Base-by-base conservation (phyloP, 2,797 vertebrate genomes). In the Anabas testudineus region DNA sequence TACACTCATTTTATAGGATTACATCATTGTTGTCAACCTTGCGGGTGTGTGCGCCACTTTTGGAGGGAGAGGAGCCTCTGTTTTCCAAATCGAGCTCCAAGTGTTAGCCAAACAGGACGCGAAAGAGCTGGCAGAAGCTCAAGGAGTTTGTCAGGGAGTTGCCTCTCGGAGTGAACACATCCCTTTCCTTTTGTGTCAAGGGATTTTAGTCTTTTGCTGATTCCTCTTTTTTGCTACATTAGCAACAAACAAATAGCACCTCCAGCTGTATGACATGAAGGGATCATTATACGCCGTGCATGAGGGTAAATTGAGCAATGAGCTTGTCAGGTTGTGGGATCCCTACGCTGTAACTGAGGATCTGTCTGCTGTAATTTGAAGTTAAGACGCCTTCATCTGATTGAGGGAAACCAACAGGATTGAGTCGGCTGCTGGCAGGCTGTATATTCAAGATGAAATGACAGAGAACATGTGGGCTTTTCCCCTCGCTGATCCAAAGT, bases 231-330 rank as follows among this genome's bases (percentile, higher is more conserved):
- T 86, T 80, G 66, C 67, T 62, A 79, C 77, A 86, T 89, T 90
- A 84, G 83, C 74, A 57, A 52, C 81, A 89, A 82, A 86, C 84
- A 90, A 88, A 84, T 72, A 87, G 59, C 67, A 72, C 75, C 80
- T 74, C 63, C 82, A 77, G 87, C 76, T 72, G 84, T 63, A 62
- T 64, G 70, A 78, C 78, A 77, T 74, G 83, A 68, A 68, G 80
- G 77, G 59, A 85, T 87, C 83, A 73, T 80, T 84, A 80, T 67
- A 73, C 36, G 42, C 52, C 2, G 48, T 57, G 34, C 80, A 67
- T 66, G 5, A 28, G 66, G 57, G 81, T 71, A 74, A 74, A 82
- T 19, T 85, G 79, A 89, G 70, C 78, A 72, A 81, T 78, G 66
- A 78, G 71, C 78, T 65, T 83, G 83, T 81, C 77, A 69, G 76